Conservation (phyloP, 2,888 invertebrate genomes). For the Chrysolina haemoptera region DNA sequence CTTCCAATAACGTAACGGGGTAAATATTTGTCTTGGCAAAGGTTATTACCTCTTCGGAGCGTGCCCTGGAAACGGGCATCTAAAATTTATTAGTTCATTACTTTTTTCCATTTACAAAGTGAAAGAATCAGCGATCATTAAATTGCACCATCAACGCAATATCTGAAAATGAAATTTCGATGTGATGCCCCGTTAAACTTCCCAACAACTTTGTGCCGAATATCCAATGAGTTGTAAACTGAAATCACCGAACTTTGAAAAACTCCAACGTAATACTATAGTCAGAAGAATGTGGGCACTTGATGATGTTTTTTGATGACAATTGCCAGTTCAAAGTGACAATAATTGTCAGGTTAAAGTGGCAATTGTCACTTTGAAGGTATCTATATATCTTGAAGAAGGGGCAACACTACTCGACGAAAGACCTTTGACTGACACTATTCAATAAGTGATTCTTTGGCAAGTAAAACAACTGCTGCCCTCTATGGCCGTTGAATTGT, state of each 20-base stretch:
- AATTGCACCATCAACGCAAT: constrained; percentile 29
- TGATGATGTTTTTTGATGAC: too few species aligned
- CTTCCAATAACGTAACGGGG: constrained; percentile 1
- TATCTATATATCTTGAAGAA: too few species aligned
- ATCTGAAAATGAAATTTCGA: constrained; percentile 35
- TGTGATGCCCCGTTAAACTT: constrained; percentile 38
- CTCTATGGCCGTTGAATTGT: too few species aligned
- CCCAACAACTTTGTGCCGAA: constrained; percentile 42
- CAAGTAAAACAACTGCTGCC: too few species aligned
- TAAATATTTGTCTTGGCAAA: constrained; percentile 6
- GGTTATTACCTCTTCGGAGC: neutral
- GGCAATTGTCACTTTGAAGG: too few species aligned
- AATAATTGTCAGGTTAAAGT: too few species aligned
- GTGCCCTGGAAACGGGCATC: neutral
- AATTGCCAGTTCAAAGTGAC: too few species aligned
- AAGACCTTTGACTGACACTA: too few species aligned
- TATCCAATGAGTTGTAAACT: constrained; percentile 48
- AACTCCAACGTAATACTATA: constrained; percentile 25
- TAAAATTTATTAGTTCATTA: constrained; percentile 8
- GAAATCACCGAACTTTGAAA: constrained; percentile 37
- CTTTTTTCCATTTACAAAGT: constrained; percentile 19
- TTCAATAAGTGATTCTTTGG: too few species aligned
- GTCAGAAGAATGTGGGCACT: neutral
- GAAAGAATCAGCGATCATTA: constrained; percentile 28
- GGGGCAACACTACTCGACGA: too few species aligned